Evolutionary conservation across 1,140 invertebrate species (phyloP), one percentile per base, ranked within the genome.

Genomic region (Drosophila sp.): DNA sequence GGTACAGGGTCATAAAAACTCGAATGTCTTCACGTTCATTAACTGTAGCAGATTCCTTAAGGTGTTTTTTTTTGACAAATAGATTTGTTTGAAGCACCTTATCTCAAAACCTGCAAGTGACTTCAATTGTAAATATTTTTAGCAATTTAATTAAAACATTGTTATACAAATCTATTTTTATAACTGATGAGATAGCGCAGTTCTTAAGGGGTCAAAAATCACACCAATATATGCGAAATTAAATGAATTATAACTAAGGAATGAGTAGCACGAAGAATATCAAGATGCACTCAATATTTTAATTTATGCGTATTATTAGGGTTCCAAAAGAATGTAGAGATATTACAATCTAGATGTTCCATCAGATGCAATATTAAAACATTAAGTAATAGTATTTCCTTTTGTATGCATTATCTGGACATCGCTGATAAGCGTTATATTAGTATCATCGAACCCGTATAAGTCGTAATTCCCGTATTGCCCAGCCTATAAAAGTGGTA

Each of bases 401-500:
- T 25, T 34, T 58, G 8, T 4, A 3, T 32, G 21, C 21, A 56
- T 50, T 72, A 69, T 69, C 57, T 27, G 13, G 11, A 9, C 14
- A 25, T 11, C 2, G 6, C 25, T 25, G 45, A 48, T 48, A 48
- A 48, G 45, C 11, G 21, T 21, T 2, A 21, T 21, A 21, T 2
- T 21, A 1, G 21, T 21, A 21, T 21, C 21, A 4, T 21, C 21
- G 1, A 4, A 29, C 27, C 27, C 27, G 27, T 29, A 21, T 21
- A 4, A 21, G 21, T 21, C 21, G 21, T 21, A 21, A 21, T 21
- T 21, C 18, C 18, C 45, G 2, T 48, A 27, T 25, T 27, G 7
- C 21, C 18, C 13, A 51, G 45, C 32, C 72, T 81, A 87, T 84
- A 84, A 67, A 87, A 87, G 40, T 16, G 11, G 2, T 7, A 21